Evolutionary conservation across 2,113 vertebrate species (phyloP).

Genomic region (Cariama cristata): DNA sequence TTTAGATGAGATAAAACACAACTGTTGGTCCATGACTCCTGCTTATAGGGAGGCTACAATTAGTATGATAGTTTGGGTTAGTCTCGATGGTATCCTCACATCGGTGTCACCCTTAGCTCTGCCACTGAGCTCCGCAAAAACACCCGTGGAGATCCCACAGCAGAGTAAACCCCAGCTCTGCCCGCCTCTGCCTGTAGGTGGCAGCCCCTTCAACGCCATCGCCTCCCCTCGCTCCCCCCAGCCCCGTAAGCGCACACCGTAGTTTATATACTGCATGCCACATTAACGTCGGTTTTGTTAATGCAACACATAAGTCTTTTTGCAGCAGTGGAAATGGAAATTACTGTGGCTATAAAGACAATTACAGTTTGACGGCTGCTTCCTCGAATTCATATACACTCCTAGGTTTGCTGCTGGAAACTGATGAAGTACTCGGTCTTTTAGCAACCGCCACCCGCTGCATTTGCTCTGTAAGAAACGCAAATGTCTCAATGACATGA

Average conservation of each 20-base stretch:
- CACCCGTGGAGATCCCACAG: fast-evolving
- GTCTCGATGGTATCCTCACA: not conserved
- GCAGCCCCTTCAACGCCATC: not conserved
- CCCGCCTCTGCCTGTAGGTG: constrained; percentile 31
- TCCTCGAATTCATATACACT: not conserved
- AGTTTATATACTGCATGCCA: not conserved
- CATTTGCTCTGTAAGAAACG: not conserved
- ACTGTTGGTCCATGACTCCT: not conserved
- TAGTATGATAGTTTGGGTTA: not conserved
- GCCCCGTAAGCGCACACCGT: fast-evolving
- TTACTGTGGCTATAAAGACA: not conserved
- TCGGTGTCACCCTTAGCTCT: fast-evolving
- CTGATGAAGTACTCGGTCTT: not conserved
- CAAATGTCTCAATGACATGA: not conserved
- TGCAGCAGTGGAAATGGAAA: constrained; percentile 6
- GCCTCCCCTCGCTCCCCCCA: not conserved
- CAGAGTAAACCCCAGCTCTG: not conserved
- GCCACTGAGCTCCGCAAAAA: not conserved
- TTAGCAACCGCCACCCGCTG: fast-evolving
- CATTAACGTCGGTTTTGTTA: not conserved
- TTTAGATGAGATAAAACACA: not conserved
- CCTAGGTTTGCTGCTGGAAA: not conserved
- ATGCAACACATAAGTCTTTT: not conserved
- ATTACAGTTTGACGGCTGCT: not conserved
- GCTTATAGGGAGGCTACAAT: not conserved